phyloP scores from a whole-genome alignment of 2,113 vertebrate genomes.

The Rhea americana region DNA sequence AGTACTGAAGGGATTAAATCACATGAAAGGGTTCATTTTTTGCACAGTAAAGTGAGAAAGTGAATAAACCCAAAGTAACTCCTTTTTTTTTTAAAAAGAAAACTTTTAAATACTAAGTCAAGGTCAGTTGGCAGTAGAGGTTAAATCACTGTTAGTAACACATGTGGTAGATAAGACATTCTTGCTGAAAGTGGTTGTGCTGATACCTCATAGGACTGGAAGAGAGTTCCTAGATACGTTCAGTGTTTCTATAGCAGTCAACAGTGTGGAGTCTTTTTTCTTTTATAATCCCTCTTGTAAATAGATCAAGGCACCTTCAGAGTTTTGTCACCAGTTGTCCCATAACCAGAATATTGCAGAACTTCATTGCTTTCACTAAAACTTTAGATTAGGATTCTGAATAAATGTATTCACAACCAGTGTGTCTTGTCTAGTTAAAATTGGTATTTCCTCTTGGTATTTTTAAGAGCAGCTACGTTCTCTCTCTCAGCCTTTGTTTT shows the following conservation, averaged over 20 bases:
- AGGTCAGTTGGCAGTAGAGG: not conserved
- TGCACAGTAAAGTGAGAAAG: not conserved
- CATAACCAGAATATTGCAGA: not conserved
- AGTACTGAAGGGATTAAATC: not conserved
- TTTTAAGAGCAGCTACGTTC: not conserved
- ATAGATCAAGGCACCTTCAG: not conserved
- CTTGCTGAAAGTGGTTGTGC: not conserved
- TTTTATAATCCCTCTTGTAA: not conserved
- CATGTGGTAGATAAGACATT: not conserved
- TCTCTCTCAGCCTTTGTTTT: not conserved
- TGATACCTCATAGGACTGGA: not conserved
- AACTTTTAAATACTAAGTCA: not conserved
- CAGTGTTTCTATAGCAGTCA: not conserved
- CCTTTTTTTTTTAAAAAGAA: not conserved
- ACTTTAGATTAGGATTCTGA: not conserved
- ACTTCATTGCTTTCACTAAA: not conserved
- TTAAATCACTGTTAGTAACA: not conserved
- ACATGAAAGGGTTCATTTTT: not conserved
- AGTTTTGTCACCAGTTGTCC: not conserved
- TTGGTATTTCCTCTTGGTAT: fast-evolving
- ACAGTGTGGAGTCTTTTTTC: not conserved
- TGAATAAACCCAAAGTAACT: not conserved
- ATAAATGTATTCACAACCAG: not conserved
- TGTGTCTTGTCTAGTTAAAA: not conserved
- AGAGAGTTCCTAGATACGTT: not conserved